phyloP scores from a whole-genome alignment of 2,888 invertebrate species.

The Sarcophaga carnaria region DNA sequence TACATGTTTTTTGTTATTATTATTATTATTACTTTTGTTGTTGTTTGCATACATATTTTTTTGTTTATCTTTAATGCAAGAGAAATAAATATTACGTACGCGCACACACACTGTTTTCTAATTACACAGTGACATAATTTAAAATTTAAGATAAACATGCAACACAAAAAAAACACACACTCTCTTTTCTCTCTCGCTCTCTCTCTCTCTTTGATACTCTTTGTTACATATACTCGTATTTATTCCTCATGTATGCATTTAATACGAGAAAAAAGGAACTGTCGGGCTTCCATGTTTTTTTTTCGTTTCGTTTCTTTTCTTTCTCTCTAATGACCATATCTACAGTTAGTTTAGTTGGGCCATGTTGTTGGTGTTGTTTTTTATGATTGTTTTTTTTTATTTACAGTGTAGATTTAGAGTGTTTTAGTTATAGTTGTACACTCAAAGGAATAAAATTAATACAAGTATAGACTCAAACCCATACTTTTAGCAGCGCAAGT shows the following conservation, averaged over 20 bases:
- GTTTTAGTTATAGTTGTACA: neutral
- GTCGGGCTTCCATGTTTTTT: neutral
- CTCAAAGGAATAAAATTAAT: too few relatives aligned
- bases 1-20: neutral
- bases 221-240: slow-evolving; percentile 6
- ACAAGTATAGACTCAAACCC: too few relatives aligned
- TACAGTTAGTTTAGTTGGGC: neutral
- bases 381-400: neutral
- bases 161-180: slow-evolving; percentile 24
- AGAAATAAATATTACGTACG: slow-evolving; percentile 29
- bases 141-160: slow-evolving; percentile 59
- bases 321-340: slow-evolving; percentile 6
- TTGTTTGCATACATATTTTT: neutral
- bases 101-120: slow-evolving; percentile 49
- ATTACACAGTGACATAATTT: slow-evolving; percentile 68
- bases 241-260: neutral
- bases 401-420: neutral
- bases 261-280: neutral
- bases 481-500: too few relatives aligned
- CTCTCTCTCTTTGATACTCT: neutral
- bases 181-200: neutral
- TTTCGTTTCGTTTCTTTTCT: neutral
- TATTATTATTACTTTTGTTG: too few relatives aligned
- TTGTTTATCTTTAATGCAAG: slow-evolving; percentile 27
- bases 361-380: neutral